A percentile compares a stretch with the other conserved stretches of the same genome.
These are phyloP conservation scores for Amazona guildingii DNA, from an alignment of 2,113 vertebrate genomes.

Conservation along the genomic window DNA sequence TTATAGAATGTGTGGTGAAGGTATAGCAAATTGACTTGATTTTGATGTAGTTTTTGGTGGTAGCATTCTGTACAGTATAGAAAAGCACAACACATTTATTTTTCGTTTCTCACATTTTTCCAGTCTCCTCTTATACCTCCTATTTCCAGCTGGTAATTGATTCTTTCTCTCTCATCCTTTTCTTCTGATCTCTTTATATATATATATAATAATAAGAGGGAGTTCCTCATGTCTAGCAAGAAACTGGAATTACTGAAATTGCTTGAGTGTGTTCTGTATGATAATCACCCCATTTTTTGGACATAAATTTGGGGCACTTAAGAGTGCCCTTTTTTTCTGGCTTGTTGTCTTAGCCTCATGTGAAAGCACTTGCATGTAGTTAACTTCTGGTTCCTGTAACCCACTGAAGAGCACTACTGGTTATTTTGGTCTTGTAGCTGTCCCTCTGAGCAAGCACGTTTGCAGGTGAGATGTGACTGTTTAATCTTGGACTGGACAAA, in stretches of 20 bases:
- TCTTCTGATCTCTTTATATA: background rate
- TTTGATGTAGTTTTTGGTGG: background rate
- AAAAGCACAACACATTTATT: background rate
- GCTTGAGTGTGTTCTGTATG: background rate
- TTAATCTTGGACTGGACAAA: background rate
- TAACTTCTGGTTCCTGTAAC: background rate
- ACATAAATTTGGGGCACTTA: background rate
- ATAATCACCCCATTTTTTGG: background rate
- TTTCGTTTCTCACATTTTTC: background rate
- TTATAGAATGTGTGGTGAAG: background rate
- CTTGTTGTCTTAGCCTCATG: background rate
- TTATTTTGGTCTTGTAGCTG: background rate
- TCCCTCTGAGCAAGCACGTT: background rate
- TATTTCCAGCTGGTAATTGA: background rate
- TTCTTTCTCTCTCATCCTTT: background rate
- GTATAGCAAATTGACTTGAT: background rate
- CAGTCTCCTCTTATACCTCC: background rate
- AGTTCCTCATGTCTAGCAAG: background rate
- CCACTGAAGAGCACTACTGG: background rate
- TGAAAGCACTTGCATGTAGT: background rate
- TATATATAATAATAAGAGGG: background rate
- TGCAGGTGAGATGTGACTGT: background rate
- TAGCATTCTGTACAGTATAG: background rate
- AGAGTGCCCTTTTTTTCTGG: background rate
- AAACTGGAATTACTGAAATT: background rate